phyloP scores from a whole-genome alignment of 2,797 vertebrate species.

The Dermochelys coriacea region DNA sequence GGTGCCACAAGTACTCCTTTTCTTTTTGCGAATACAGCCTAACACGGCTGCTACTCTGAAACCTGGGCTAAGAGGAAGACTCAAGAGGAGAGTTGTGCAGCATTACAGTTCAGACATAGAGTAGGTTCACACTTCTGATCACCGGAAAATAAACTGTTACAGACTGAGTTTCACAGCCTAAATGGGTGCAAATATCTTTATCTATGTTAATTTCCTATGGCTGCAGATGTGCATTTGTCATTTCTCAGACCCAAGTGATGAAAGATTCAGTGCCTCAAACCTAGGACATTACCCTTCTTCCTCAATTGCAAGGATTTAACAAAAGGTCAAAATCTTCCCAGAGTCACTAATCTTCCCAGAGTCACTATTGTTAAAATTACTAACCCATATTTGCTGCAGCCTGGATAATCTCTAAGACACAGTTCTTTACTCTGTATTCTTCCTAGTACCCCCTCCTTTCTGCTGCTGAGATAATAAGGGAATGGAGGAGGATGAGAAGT shows the following conservation, averaged over 20 bases:
- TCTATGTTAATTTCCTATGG: not conserved
- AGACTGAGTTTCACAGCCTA: not conserved
- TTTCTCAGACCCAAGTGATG: not conserved
- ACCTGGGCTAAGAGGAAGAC: not conserved
- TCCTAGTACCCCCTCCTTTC: not conserved
- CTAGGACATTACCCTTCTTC: not conserved
- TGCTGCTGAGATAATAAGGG: not conserved
- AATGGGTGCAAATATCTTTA: constrained; percentile 11
- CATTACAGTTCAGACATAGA: not conserved
- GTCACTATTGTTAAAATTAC: constrained; percentile 11
- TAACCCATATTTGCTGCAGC: not conserved
- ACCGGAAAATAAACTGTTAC: not conserved
- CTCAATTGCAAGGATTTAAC: not conserved
- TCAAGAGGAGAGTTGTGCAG: not conserved
- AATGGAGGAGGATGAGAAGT: not conserved
- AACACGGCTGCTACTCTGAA: too few relatives aligned
- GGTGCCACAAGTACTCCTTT: too few relatives aligned
- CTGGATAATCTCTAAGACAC: not conserved
- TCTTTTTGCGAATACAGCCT: too few relatives aligned
- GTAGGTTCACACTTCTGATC: not conserved
- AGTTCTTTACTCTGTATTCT: not conserved
- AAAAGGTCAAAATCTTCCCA: not conserved
- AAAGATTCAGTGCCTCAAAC: not conserved
- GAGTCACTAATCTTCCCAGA: not conserved
- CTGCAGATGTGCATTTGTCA: not conserved